Base-by-base conservation (phyloP, 2,888 invertebrate genomes). In the Parnassius orleans region DNA sequence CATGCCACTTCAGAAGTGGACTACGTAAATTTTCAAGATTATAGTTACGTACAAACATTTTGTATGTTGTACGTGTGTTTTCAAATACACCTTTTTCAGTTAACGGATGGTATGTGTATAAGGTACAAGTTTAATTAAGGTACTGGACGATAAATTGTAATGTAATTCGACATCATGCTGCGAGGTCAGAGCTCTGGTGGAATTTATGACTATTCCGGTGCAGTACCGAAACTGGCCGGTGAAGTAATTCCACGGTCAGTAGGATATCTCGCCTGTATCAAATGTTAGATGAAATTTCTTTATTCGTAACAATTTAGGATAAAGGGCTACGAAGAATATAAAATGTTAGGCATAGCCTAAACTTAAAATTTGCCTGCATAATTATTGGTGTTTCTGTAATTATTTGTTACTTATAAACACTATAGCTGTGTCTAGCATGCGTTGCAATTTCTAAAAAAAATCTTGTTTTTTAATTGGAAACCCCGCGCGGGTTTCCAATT, bases 81-180 rank as follows among this genome's bases (percentile, higher is more conserved):
- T 5, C 7, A 43, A 43, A 43, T 43, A 43, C 43, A 43, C 43
- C 43, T 43, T 43, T 33, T 57, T 33, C 51, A 42, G 53, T 56
- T 10, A 57, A 53, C n/a, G 53, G 53, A 57, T 12, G 58, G 48
- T 55, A 60, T 51, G 55, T 56, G 55, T 56, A 54, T 46, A 63
- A 47, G 42, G 53, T 10, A 24, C 47, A 57, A 71, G 79, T 73
- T 81, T 83, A 83, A 84, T 84, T 82, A 83, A 79, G 74, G 72
- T 71, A 71, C 66, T 67, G 74, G 71, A 63, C 67, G 65, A 67
- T 69, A 65, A 62, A 69, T 70, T 66, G 80, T 76, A 76, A 80
- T 76, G 76, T 76, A 77, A 80, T 78, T 69, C 75, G 86, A 83
- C 84, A 76, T 83, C 87, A 86, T 77, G 88, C 87, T 83, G 87